Percentiles rank a stretch among this genome's conserved stretches.
These are phyloP conservation scores for Drosophila paulistorum DNA, from an alignment of 1,140 invertebrate species.

Conservation along the genomic window DNA sequence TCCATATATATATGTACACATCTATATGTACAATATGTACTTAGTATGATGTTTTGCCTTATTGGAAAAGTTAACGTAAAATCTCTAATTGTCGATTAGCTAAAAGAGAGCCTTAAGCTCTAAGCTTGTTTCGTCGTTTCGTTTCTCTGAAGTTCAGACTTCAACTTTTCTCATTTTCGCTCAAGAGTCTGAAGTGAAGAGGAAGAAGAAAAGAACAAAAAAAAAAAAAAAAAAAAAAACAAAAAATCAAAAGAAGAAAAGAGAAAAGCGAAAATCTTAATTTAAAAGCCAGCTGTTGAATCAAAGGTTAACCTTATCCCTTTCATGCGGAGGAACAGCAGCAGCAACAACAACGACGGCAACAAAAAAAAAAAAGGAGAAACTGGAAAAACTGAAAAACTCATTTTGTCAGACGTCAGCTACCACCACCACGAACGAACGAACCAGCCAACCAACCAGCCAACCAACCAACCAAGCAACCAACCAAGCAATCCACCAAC, in stretches of 20 bases:
- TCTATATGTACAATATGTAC: neutral
- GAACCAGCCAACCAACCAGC: neutral
- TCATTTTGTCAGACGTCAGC: constrained; percentile 69
- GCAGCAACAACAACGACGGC: constrained; percentile 12
- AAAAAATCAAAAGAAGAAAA: constrained; percentile 12
- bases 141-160: constrained; percentile 34
- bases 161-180: constrained; percentile 58
- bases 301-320: constrained; percentile 76
- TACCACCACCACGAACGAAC: constrained; percentile 9
- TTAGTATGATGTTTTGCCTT: neutral
- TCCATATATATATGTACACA: neutral
- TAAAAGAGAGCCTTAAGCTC: neutral
- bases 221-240: neutral
- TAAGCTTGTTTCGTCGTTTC: constrained; percentile 35
- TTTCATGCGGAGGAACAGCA: constrained; percentile 8
- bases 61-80: constrained; percentile 7
- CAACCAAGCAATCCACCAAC: constrained; percentile 8
- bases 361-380: constrained; percentile 18
- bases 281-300: constrained; percentile 81
- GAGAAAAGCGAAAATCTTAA: constrained; percentile 62
- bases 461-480: neutral
- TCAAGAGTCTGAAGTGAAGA: constrained; percentile 6
- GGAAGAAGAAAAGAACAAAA: too few species aligned
- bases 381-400: constrained; percentile 61
- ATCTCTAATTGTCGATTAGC: constrained; percentile 16